phyloP scores from a whole-genome alignment of 2,888 invertebrate genomes.

The Cephus spinipes region DNA sequence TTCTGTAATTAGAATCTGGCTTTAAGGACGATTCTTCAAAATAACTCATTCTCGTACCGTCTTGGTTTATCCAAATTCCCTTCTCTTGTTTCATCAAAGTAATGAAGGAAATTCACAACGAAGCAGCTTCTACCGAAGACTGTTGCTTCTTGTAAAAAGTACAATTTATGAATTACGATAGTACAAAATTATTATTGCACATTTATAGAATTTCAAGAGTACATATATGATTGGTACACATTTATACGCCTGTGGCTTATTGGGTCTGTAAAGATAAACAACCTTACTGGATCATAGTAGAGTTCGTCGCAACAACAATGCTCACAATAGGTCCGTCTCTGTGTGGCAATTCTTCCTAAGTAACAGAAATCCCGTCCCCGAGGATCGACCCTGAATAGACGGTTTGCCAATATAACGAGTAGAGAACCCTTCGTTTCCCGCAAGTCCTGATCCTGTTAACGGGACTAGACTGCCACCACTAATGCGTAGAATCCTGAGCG shows the following conservation, averaged over 20 bases:
- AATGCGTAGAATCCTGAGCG: conserved; percentile 23
- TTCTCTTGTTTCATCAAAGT: neutral
- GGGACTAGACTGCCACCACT: conserved; percentile 50
- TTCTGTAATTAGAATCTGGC: conserved; percentile 6
- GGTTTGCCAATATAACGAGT: conserved; percentile 46
- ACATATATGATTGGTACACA: too few relatives aligned
- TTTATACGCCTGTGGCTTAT: too few relatives aligned
- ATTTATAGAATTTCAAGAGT: too few relatives aligned
- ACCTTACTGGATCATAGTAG: too few relatives aligned
- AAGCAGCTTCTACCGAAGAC: too few relatives aligned
- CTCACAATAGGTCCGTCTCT: conserved; percentile 1
- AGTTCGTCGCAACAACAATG: too few relatives aligned
- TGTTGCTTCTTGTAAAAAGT: too few relatives aligned
- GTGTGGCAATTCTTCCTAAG: conserved; percentile 40
- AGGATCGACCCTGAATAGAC: conserved; percentile 45
- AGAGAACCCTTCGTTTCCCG: conserved; percentile 52
- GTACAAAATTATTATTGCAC: too few relatives aligned
- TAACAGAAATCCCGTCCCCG: conserved; percentile 45
- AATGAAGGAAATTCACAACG: too few relatives aligned
- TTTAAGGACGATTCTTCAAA: neutral
- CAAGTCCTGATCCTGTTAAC: conserved; percentile 62
- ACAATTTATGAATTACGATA: too few relatives aligned
- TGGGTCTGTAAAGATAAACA: too few relatives aligned
- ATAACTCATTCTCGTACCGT: neutral
- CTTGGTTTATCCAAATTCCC: neutral